A percentile compares a stretch with the other conserved stretches of the same genome.
Conservation (phyloP, 2,888 invertebrate genomes). For the Melinopterus prodromus region DNA sequence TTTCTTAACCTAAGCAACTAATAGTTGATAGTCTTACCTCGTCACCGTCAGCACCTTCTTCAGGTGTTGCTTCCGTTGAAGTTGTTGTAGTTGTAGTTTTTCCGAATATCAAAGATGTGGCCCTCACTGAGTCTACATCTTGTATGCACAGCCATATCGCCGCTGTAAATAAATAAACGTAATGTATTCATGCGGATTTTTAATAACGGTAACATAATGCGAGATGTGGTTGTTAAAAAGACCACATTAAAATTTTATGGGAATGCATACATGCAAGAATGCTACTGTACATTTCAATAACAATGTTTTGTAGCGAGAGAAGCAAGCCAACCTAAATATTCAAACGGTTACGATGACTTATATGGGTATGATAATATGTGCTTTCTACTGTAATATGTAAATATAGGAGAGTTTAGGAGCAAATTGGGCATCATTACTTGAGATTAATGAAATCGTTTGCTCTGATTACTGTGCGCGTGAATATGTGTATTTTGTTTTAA, state of each 20-base stretch:
- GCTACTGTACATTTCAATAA: too few relatives aligned
- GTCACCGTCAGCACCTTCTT: constrained; percentile 40
- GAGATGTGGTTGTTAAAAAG: neutral
- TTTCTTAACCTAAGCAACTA: too few relatives aligned
- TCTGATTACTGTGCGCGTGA: too few relatives aligned
- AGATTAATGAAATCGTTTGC: too few relatives aligned
- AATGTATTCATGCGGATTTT: neutral
- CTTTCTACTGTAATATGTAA: neutral
- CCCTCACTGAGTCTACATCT: constrained; percentile 64
- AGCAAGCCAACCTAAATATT: neutral
- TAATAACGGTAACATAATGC: neutral
- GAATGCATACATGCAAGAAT: neutral
- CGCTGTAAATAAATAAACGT: constrained; percentile 51
- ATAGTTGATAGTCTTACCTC: constrained; percentile 25
- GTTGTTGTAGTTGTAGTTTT: constrained; percentile 66
- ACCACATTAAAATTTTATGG: neutral
- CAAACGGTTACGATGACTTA: neutral
- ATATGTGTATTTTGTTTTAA: too few relatives aligned
- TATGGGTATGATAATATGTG: neutral
- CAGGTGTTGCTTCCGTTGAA: constrained; percentile 58
- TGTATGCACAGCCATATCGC: constrained; percentile 63
- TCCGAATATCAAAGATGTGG: constrained; percentile 69
- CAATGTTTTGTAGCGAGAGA: too few relatives aligned
- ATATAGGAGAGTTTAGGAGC: too few relatives aligned
- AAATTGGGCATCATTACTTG: too few relatives aligned